Base-by-base conservation (phyloP, 2,113 vertebrate genomes). In the Ammospiza caudacuta region DNA sequence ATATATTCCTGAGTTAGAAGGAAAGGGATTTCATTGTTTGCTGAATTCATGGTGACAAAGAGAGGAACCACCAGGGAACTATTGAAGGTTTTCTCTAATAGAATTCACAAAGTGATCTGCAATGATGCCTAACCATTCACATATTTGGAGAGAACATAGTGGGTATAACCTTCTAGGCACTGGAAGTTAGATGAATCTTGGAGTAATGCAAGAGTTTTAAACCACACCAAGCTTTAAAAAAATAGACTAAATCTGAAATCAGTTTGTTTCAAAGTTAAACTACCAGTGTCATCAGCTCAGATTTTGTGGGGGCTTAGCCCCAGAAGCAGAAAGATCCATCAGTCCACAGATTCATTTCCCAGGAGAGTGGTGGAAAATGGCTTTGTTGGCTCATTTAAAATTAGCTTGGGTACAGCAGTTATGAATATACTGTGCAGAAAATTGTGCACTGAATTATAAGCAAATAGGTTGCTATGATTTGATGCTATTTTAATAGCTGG, bases 341-440 rank as follows among this genome's bases (percentile, higher is more conserved):
- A 95, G 96, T 96, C 90, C 92, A 78, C 87, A 89, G 62, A 97
- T 94, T 85, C 90, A 88, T 95, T 96, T 97, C 94, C 94, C 93
- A 94, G 95, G 96, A 95, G 95, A 87, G 35, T 83, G 86, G 94
- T 96, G 94, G 97, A 92, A 85, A 95, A 84, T 78, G 89, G 87
- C 92, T 97, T 88, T 96, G 94, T 88, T 93, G 96, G 97, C 92
- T 96, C 95, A 90, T 96, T 98, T 97, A 97, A 98, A 97, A 97
- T 96, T 97, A 98, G 96, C 96, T 96, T 96, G 97, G 95, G 97
- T 97, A 97, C 96, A 97, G 97, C 95, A 98, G 96, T 97, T 97
- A 97, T 81, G 96, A 96, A 96, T 96, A 95, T 96, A 91, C 97
- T 96, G 96, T 84, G 82, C 94, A 97, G 97, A 95, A 96, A 95